Conservation (phyloP, 1,140 invertebrate species). For the Drusus annulatus region DNA sequence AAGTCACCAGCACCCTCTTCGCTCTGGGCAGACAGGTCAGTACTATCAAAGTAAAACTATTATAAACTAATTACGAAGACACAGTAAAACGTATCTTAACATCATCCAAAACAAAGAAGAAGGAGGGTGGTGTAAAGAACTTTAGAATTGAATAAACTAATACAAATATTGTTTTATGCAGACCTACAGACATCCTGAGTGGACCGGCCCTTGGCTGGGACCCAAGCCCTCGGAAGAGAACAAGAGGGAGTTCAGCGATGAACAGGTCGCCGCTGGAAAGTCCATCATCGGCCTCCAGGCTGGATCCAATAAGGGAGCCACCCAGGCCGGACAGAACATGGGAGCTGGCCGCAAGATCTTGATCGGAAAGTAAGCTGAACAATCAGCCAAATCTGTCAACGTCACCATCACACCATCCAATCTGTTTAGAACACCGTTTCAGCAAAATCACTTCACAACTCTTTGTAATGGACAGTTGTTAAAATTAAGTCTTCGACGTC, state of each 20-base stretch:
- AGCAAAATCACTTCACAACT: too few species aligned
- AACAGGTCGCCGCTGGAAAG: slow-evolving; percentile 92
- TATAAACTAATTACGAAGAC: too few species aligned
- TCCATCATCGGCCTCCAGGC: slow-evolving; percentile 94
- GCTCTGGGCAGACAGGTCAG: slow-evolving; percentile 90
- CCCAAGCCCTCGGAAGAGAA: slow-evolving; percentile 93
- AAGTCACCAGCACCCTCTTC: slow-evolving; percentile 94
- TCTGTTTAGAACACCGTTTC: too few species aligned
- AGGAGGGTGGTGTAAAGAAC: too few species aligned
- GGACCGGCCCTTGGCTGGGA: slow-evolving; percentile 89
- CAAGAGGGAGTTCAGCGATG: slow-evolving; percentile 92
- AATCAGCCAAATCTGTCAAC: too few species aligned
- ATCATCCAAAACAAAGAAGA: too few species aligned
- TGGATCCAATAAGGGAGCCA: slow-evolving; percentile 96
- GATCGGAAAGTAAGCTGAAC: slow-evolving; percentile 82
- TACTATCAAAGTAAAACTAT: not conserved
- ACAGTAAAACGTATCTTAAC: too few species aligned
- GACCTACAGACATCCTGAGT: slow-evolving; percentile 93
- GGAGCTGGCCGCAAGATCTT: slow-evolving; percentile 93
- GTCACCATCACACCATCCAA: too few species aligned
- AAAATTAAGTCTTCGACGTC: too few species aligned
- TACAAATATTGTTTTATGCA: slow-evolving; percentile 66
- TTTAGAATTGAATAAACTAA: too few species aligned
- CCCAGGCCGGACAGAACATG: slow-evolving; percentile 93
- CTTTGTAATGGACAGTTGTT: too few species aligned